A percentile compares a stretch with the other conserved stretches of the same genome.
These are phyloP conservation scores for Dendrolimus pini DNA, from an alignment of 2,888 invertebrate species.

Conservation along the genomic window DNA sequence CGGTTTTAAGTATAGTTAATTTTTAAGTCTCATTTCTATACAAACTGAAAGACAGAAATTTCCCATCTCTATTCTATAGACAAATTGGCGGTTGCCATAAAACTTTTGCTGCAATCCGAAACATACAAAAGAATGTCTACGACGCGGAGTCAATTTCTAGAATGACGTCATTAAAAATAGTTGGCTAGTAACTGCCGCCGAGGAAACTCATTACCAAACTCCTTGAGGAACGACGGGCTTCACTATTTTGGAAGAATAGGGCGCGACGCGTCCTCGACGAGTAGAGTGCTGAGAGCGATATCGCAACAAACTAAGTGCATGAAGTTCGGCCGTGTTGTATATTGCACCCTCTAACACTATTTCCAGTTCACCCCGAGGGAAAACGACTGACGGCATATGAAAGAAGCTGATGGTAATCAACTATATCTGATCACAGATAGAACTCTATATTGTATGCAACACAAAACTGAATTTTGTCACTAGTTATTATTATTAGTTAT, in stretches of 20 bases:
- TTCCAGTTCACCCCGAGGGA: neutral
- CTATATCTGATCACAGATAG: no score
- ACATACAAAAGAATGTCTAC: constrained; percentile 17
- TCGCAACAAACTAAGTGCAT: constrained; percentile 66
- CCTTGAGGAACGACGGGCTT: constrained; percentile 44
- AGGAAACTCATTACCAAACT: constrained; percentile 71
- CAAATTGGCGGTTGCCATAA: no score
- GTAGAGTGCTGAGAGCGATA: constrained; percentile 68
- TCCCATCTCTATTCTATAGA: no score
- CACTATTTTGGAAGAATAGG: constrained; percentile 70
- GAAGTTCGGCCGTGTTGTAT: neutral
- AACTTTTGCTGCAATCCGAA: neutral
- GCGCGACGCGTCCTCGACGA: constrained; percentile 40
- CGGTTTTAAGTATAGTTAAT: no score
- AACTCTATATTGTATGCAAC: no score
- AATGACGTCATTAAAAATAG: constrained; percentile 57
- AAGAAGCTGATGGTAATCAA: no score
- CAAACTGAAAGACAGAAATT: no score
- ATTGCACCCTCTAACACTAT: neutral
- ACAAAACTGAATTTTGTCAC: no score
- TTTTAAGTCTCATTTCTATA: no score
- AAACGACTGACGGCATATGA: neutral
- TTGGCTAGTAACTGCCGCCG: constrained; percentile 50
- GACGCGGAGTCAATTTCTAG: constrained; percentile 45
- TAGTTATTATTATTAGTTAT: no score